Evolutionary conservation across 2,888 invertebrate genomes (phyloP).

Genomic region (Tipula vernalis): DNA sequence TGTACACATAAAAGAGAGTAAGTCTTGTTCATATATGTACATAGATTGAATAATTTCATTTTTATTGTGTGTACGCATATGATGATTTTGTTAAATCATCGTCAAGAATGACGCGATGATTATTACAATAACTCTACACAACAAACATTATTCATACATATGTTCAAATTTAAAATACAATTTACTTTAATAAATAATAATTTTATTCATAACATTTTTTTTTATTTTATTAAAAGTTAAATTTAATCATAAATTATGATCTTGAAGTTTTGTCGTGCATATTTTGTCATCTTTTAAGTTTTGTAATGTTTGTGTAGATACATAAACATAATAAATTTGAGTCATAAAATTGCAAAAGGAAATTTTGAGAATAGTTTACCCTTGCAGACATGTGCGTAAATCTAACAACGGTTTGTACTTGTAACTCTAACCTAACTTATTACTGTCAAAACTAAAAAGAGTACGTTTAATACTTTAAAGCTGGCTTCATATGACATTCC

Average conservation of each 20-base stretch:
- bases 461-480: too few species aligned
- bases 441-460: too few species aligned
- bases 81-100: neutral
- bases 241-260: neutral
- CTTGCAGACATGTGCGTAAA: too few species aligned
- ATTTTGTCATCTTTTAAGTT: neutral
- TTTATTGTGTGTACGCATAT: neutral
- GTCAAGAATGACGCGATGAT: neutral
- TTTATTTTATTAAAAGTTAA: neutral
- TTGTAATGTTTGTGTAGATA: neutral
- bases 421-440: too few species aligned
- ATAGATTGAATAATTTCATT: neutral
- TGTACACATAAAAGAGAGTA: neutral
- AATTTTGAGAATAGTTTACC: neutral
- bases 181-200: slow-evolving; percentile 4
- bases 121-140: neutral
- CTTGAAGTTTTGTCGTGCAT: neutral
- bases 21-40: neutral
- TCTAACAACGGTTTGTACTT: too few species aligned
- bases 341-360: neutral
- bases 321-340: neutral
- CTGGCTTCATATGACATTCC: too few species aligned
- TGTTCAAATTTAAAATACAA: neutral
- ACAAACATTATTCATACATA: neutral
- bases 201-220: neutral